These are phyloP conservation scores for Trachymyrmex septentrionalis DNA, from an alignment of 1,140 invertebrate genomes.

Conservation along the genomic window DNA sequence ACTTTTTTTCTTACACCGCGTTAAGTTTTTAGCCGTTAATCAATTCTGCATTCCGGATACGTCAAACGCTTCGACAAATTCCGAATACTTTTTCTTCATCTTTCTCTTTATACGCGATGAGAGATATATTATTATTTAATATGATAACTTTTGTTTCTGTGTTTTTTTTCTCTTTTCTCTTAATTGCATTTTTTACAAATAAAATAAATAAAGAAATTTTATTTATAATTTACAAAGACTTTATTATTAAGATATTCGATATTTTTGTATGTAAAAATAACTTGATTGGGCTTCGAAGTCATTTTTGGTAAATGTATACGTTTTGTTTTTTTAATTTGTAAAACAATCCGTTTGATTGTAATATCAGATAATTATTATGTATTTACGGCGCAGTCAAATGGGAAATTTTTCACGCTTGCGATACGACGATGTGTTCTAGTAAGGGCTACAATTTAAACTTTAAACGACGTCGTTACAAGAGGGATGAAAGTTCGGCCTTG, in stretches of 20 bases:
- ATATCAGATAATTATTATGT: not conserved
- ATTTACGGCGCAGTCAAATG: not conserved
- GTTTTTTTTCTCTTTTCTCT: not conserved
- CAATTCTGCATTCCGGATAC: not conserved
- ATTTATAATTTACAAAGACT: not conserved
- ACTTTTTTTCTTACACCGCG: not conserved
- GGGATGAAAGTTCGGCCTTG: slow-evolving; percentile 60
- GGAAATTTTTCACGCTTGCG: slow-evolving; percentile 29
- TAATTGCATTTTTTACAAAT: not conserved
- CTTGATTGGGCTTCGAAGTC: not conserved
- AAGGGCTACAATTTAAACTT: slow-evolving; percentile 57
- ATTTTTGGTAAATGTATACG: not conserved
- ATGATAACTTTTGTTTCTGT: not conserved
- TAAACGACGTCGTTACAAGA: slow-evolving; percentile 42
- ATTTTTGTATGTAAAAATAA: not conserved
- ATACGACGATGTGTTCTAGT: slow-evolving; percentile 40
- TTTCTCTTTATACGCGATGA: not conserved
- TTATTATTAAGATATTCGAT: too few species aligned
- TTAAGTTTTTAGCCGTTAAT: not conserved
- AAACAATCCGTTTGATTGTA: not conserved
- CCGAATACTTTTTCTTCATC: not conserved
- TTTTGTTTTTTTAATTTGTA: not conserved
- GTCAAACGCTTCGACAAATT: not conserved
- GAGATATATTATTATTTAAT: not conserved
- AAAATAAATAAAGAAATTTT: not conserved